phyloP scores from a whole-genome alignment of 2,113 vertebrate genomes.

The Aphelocoma coerulescens region DNA sequence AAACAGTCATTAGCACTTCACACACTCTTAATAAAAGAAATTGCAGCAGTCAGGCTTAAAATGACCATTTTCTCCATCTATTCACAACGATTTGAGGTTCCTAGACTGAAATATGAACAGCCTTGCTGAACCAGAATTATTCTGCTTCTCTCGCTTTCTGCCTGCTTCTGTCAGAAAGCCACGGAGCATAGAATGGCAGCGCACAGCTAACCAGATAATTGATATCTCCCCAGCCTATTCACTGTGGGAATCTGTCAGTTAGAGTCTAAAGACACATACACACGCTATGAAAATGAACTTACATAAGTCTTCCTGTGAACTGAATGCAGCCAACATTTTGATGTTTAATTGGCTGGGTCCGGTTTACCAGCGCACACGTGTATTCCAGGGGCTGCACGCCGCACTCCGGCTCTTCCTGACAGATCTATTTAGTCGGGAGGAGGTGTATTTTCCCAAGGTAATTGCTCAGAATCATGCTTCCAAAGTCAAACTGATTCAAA shows the following conservation, averaged over 20 bases:
- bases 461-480: conserved; percentile 73
- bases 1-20: not conserved
- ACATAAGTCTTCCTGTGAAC: conserved; percentile 69
- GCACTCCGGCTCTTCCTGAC: conserved; percentile 63
- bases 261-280: conserved; percentile 73
- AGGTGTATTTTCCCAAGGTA: conserved; percentile 65
- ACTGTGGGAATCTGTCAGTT: conserved; percentile 76
- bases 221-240: conserved; percentile 77
- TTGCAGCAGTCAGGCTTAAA: not conserved
- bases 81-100: conserved; percentile 18
- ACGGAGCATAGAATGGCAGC: conserved; percentile 64
- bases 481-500: conserved; percentile 74
- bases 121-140: conserved; percentile 69
- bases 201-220: conserved; percentile 81
- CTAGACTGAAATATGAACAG: conserved; percentile 65
- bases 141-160: conserved; percentile 60
- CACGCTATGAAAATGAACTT: conserved; percentile 78
- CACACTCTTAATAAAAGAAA: not conserved
- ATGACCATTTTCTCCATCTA: conserved; percentile 29
- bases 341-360: conserved; percentile 79
- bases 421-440: conserved; percentile 74
- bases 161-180: conserved; percentile 74
- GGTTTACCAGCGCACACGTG: conserved; percentile 60
- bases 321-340: conserved; percentile 69
- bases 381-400: conserved; percentile 8